Conservation (phyloP, 2,888 invertebrate genomes). For the Busseola fusca region DNA sequence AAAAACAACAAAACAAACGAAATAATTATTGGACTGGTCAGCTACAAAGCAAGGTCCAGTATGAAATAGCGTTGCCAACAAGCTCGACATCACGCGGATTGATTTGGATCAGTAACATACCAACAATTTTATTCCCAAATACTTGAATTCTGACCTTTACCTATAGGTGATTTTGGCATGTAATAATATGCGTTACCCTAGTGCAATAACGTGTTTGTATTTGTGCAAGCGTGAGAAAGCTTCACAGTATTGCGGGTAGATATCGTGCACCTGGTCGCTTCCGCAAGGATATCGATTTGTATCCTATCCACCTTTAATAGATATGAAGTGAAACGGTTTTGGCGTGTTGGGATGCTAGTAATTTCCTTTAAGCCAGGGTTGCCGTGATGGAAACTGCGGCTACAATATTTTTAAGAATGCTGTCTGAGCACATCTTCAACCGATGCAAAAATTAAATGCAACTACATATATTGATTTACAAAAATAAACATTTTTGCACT, state of each 20-base stretch:
- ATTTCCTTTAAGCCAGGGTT: neutral
- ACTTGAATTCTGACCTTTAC: slow-evolving; percentile 19
- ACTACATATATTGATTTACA: neutral
- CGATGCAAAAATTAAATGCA: neutral
- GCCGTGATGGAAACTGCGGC: neutral
- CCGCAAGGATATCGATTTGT: slow-evolving; percentile 67
- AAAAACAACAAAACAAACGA: too few species aligned
- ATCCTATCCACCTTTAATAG: slow-evolving; percentile 62
- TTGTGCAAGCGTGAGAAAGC: slow-evolving; percentile 70
- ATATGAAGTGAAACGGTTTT: slow-evolving; percentile 63
- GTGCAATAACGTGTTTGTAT: slow-evolving; percentile 49
- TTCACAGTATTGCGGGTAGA: slow-evolving; percentile 41
- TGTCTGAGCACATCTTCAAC: neutral
- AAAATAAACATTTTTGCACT: neutral
- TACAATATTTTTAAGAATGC: neutral
- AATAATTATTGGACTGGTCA: slow-evolving; percentile 1
- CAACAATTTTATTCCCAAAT: slow-evolving; percentile 29
- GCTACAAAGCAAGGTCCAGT: slow-evolving; percentile 3
- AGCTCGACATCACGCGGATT: slow-evolving; percentile 16
- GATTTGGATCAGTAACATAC: slow-evolving; percentile 23
- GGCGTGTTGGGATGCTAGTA: slow-evolving; percentile 12
- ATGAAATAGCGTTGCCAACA: slow-evolving; percentile 9
- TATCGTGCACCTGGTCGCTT: slow-evolving; percentile 66
- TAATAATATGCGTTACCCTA: slow-evolving; percentile 28
- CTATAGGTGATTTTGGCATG: slow-evolving; percentile 29